phyloP scores from a whole-genome alignment of 2,113 vertebrate genomes.

The Triplophysa tibetana region DNA sequence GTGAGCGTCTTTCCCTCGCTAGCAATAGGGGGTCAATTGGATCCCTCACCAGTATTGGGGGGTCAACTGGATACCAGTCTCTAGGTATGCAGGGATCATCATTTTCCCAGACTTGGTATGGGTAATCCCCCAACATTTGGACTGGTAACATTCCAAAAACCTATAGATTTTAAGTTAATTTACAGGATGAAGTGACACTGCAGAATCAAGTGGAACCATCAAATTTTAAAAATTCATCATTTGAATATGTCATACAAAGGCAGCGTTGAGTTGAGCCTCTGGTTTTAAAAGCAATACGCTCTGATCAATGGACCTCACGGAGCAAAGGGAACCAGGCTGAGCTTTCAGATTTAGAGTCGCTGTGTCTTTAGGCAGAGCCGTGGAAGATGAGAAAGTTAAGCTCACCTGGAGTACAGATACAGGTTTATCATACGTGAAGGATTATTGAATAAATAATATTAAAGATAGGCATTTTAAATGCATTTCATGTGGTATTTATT shows the following conservation, averaged over 20 bases:
- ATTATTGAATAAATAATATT: background rate
- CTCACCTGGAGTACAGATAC: conserved; percentile 71
- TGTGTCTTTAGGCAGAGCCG: conserved; percentile 74
- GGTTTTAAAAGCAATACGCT: conserved; percentile 76
- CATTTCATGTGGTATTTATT: background rate
- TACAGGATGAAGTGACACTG: background rate
- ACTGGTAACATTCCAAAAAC: conserved; percentile 73
- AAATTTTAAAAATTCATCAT: too few species aligned
- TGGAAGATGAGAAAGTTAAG: conserved; percentile 73
- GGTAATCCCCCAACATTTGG: conserved; percentile 71
- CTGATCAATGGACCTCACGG: conserved; percentile 79
- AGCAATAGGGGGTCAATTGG: background rate
- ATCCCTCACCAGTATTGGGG: background rate
- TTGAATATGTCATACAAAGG: conserved; percentile 59
- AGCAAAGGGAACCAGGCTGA: conserved; percentile 79
- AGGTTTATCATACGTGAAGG: background rate
- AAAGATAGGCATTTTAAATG: background rate
- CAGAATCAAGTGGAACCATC: too few species aligned
- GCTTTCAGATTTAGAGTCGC: conserved; percentile 74
- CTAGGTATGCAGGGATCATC: too few species aligned
- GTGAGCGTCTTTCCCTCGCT: background rate
- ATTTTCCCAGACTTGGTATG: background rate
- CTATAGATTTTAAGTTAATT: conserved; percentile 58
- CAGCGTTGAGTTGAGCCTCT: conserved; percentile 65
- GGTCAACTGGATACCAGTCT: conserved; percentile 35